phyloP scores from a whole-genome alignment of 2,888 invertebrate genomes.

The Mythimna ferrago region DNA sequence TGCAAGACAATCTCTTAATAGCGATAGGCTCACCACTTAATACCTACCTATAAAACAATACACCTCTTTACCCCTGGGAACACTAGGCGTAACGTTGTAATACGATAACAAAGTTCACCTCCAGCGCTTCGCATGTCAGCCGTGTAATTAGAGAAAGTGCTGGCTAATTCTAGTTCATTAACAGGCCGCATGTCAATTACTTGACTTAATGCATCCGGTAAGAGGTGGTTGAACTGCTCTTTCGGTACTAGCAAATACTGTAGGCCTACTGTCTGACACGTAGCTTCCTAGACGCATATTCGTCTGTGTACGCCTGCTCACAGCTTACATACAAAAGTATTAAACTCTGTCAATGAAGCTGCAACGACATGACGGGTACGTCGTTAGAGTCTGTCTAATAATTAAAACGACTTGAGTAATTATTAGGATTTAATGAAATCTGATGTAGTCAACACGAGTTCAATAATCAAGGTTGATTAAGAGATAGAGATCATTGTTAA shows the following conservation, averaged over 20 bases:
- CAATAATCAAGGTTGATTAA: no score
- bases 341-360: no score
- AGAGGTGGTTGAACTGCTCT: conserved; percentile 32
- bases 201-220: conserved; percentile 43
- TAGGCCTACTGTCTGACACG: not conserved
- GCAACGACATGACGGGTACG: no score
- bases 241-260: conserved; percentile 3
- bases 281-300: no score
- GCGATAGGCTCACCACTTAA: not conserved
- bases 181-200: conserved; percentile 48
- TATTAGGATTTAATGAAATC: no score
- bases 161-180: conserved; percentile 50
- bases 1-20: not conserved
- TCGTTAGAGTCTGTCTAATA: no score
- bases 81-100: conserved; percentile 20
- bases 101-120: conserved; percentile 39
- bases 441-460: no score
- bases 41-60: not conserved
- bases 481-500: no score
- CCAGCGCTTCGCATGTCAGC: conserved; percentile 38
- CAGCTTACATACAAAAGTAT: no score
- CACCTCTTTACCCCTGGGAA: conserved; percentile 10
- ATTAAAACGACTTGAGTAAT: no score
- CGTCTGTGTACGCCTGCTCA: no score
- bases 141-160: conserved; percentile 55